Base-by-base conservation (phyloP, 2,888 invertebrate genomes). In the Nycteola revayana region DNA sequence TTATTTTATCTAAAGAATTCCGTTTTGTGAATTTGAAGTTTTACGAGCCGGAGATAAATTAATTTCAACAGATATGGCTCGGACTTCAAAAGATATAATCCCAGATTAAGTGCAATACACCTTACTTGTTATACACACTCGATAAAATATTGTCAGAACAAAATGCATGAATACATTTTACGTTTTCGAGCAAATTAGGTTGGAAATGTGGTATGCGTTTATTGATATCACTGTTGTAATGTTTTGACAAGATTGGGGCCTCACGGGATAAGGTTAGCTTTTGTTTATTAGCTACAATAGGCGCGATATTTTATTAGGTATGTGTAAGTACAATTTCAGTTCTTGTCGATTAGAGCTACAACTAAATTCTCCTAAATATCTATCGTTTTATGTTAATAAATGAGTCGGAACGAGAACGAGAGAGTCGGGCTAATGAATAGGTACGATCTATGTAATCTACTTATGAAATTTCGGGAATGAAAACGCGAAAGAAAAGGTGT, bases 171-270 rank as follows among this genome's bases (percentile, higher is more conserved):
- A 76, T 73, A 35, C 53, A 58, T 54, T 66, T 66, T 67, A 65
- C 2, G 14, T 14, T 66, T 68, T 67, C 55, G 63, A 66, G 75
- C 70, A 75, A 81, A 82, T 82, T 75, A 75, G 67, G 68, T 76
- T 73, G 66, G 63, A 62, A 67, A 74, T 77, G 66, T 71, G 73
- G 70, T 72, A 62, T 68, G 62, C 50, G 66, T 61, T 67, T 65
- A 73, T 70, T 70, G 75, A 77, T 80, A 76, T 80, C 77, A 65
- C 71, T 58, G 58, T 60, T 74, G 77, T 85, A 84, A 85, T 84
- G 81, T 18, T 3, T 18, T n/a, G n/a, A 68, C 61, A 60, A 73
- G 82, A 81, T 84, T 79, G 81, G 14, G 14, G 14, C 14, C 14
- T 14, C 14, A 2, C 14, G n/a, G n/a, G n/a, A n/a, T n/a, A n/a